phyloP scores from a whole-genome alignment of 2,888 invertebrate genomes.

The Muschampia plurimacula region DNA sequence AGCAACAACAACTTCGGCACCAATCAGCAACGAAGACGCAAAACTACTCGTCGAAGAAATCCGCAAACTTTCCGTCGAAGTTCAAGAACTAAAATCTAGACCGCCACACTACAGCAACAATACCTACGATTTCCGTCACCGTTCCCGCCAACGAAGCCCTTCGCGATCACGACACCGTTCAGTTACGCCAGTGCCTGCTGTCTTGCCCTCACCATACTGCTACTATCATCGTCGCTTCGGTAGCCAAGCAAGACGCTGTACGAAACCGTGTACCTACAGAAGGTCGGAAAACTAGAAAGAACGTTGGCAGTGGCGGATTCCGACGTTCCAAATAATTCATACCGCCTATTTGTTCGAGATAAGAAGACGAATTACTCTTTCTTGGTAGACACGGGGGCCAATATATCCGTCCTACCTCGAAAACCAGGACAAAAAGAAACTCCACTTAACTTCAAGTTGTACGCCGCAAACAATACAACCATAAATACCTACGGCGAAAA shows the following conservation, averaged over 20 bases:
- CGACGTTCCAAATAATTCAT: conserved; percentile 2
- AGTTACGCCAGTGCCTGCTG: neutral
- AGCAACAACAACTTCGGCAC: neutral
- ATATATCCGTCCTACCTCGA: conserved; percentile 13
- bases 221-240: conserved; percentile 41
- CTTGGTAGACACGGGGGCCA: conserved; percentile 20
- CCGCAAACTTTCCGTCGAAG: conserved; percentile 3
- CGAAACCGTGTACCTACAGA: conserved; percentile 6
- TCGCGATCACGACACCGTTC: conserved; percentile 7
- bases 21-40: neutral
- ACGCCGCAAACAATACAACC: conserved; percentile 13
- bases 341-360: conserved; percentile 14
- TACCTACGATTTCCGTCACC: neutral
- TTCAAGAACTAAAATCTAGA: conserved; percentile 10
- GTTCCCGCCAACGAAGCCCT: neutral
- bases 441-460: conserved; percentile 5
- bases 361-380: conserved; percentile 8
- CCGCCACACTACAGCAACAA: neutral
- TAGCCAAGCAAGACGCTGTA: conserved; percentile 34
- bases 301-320: conserved; percentile 22
- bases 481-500: conserved; percentile 24
- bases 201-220: conserved; percentile 27
- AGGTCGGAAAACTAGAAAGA: conserved; percentile 17
- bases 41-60: conserved; percentile 4
- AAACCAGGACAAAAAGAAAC: conserved; percentile 8